Conservation (phyloP, 1,140 invertebrate species). For the Calephelis virginiensis region DNA sequence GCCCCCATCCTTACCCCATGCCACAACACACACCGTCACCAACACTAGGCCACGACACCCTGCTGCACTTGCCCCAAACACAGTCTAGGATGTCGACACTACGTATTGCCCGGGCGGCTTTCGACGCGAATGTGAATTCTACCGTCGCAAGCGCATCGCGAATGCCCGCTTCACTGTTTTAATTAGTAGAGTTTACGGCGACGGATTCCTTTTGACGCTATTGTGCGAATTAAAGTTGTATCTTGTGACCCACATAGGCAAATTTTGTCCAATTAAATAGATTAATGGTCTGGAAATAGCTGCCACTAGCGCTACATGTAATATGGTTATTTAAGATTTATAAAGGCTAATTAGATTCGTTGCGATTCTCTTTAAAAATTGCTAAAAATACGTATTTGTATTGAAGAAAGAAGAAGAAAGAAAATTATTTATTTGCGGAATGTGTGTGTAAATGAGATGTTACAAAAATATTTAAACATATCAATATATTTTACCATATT, state of each 20-base stretch:
- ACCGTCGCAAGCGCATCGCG: constrained; percentile 58
- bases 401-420: too few species aligned
- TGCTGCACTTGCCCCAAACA: background rate
- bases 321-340: too few species aligned
- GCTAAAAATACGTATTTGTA: too few species aligned
- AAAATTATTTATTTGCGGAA: too few species aligned
- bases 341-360: too few species aligned
- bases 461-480: too few species aligned
- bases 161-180: constrained; percentile 47
- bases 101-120: constrained; percentile 57
- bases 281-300: background rate
- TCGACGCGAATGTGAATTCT: constrained; percentile 68
- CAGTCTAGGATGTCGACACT: constrained; percentile 24
- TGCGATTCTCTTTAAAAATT: too few species aligned
- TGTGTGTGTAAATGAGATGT: too few species aligned
- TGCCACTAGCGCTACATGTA: too few species aligned
- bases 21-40: constrained; percentile 66
- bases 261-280: constrained; percentile 24
- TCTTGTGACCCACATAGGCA: constrained; percentile 29
- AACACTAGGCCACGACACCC: constrained; percentile 49
- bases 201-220: constrained; percentile 21
- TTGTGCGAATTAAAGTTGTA: constrained; percentile 33
- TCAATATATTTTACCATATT: too few species aligned
- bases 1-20: constrained; percentile 71
- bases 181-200: constrained; percentile 29